phyloP scores from a whole-genome alignment of 2,888 invertebrate genomes.

The Notodonta dromedarius region DNA sequence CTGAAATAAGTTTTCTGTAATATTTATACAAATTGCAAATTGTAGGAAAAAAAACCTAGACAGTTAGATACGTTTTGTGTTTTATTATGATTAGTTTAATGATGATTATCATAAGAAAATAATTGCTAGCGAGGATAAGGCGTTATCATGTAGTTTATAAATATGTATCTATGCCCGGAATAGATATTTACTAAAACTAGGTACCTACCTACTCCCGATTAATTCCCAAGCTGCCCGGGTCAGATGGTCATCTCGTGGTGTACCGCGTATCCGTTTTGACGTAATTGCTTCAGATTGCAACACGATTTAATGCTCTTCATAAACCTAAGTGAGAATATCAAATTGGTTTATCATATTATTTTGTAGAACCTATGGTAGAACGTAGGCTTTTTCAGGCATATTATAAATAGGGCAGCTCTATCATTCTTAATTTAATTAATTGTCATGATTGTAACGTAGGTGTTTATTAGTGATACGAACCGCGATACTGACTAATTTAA shows the following conservation, averaged over 20 bases:
- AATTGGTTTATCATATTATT: neutral
- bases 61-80: too few relatives aligned
- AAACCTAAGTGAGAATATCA: neutral
- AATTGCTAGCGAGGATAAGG: too few relatives aligned
- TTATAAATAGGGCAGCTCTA: neutral
- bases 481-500: too few relatives aligned
- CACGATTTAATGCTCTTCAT: neutral
- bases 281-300: conserved; percentile 7
- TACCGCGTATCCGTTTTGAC: conserved; percentile 29
- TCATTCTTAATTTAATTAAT: too few relatives aligned
- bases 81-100: too few relatives aligned
- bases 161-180: too few relatives aligned
- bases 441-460: too few relatives aligned
- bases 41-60: neutral
- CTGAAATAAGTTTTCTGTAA: neutral
- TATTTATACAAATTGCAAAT: neutral
- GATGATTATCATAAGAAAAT: too few relatives aligned
- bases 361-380: too few relatives aligned
- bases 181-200: too few relatives aligned
- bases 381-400: neutral
- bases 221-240: conserved; percentile 29
- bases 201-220: conserved; percentile 24
- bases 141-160: too few relatives aligned
- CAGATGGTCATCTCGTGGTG: conserved; percentile 38
- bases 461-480: too few relatives aligned